A percentile compares a stretch with the other conserved stretches of the same genome.
Conservation (phyloP, 2,888 invertebrate genomes). For the Eupsilia transversa region DNA sequence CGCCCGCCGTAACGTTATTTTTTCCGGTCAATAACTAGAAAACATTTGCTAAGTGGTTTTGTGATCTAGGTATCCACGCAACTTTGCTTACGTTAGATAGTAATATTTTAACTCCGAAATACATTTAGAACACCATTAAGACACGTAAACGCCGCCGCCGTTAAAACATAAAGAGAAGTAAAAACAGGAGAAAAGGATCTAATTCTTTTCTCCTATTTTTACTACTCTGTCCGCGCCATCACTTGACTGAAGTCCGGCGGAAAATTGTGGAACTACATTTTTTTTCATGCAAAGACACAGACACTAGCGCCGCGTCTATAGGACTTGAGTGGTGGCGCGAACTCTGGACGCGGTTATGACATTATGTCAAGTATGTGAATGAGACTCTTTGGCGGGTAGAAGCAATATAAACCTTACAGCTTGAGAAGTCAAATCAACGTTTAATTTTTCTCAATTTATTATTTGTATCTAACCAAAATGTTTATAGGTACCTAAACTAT, state of each 20-base stretch:
- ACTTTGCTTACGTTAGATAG: constrained; percentile 25
- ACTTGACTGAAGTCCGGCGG: too few species aligned
- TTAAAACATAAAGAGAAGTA: constrained; percentile 21
- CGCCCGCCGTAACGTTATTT: constrained; percentile 59
- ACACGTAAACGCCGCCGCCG: background rate
- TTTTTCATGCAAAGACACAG: too few species aligned
- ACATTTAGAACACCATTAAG: constrained; percentile 35
- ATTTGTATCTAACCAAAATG: too few species aligned
- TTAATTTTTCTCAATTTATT: background rate
- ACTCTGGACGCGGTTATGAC: background rate
- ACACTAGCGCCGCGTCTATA: too few species aligned
- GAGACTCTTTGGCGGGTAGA: background rate
- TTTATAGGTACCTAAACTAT: too few species aligned
- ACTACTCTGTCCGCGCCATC: too few species aligned
- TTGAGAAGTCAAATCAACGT: background rate
- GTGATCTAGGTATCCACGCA: constrained; percentile 28
- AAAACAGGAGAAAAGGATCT: constrained; percentile 1
- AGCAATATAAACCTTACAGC: background rate
- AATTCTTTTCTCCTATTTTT: too few species aligned
- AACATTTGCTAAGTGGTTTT: constrained; percentile 64
- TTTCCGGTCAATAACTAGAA: constrained; percentile 65
- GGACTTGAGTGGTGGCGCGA: too few species aligned
- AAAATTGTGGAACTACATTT: too few species aligned
- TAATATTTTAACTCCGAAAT: constrained; percentile 34
- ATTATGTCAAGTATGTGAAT: background rate